Conservation (phyloP, 1,140 invertebrate species). For the Pomacea maculata region DNA sequence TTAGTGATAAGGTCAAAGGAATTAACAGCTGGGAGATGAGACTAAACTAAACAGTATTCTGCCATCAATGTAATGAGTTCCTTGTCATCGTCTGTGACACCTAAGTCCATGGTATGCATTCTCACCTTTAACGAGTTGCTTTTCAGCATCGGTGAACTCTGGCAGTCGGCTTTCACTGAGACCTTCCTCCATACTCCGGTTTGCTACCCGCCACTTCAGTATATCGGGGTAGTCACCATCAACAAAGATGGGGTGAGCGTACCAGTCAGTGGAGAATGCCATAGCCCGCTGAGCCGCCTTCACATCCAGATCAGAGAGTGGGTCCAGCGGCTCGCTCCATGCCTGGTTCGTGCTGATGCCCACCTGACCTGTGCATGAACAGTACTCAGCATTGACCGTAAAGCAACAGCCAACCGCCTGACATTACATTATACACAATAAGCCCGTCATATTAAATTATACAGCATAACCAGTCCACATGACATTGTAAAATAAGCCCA, state of each 20-base stretch:
- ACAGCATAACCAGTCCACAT: no score
- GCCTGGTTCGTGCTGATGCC: conserved; percentile 31
- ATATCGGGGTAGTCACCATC: conserved; percentile 62
- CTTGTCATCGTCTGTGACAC: not conserved
- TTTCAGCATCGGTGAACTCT: conserved; percentile 43
- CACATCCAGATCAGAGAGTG: conserved; percentile 18
- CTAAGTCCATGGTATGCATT: not conserved
- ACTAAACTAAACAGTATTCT: no score
- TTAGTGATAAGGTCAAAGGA: no score
- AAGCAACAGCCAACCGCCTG: no score
- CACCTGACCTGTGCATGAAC: conserved; percentile 27
- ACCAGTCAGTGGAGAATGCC: conserved; percentile 55
- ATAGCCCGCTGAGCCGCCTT: conserved; percentile 34
- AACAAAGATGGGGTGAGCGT: conserved; percentile 56
- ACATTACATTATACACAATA: no score
- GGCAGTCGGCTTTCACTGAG: conserved; percentile 41
- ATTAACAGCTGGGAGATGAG: no score
- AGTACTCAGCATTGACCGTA: no score
- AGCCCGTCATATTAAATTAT: no score
- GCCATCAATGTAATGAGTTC: no score
- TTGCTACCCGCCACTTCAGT: conserved; percentile 43
- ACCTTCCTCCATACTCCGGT: conserved; percentile 38
- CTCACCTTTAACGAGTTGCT: conserved; percentile 43
- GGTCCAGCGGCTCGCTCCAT: conserved; percentile 31
- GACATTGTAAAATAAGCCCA: no score